Evolutionary conservation across 1,140 invertebrate species (phyloP), one percentile per base, ranked within the genome.

Genomic region (Tetraneura akinire): DNA sequence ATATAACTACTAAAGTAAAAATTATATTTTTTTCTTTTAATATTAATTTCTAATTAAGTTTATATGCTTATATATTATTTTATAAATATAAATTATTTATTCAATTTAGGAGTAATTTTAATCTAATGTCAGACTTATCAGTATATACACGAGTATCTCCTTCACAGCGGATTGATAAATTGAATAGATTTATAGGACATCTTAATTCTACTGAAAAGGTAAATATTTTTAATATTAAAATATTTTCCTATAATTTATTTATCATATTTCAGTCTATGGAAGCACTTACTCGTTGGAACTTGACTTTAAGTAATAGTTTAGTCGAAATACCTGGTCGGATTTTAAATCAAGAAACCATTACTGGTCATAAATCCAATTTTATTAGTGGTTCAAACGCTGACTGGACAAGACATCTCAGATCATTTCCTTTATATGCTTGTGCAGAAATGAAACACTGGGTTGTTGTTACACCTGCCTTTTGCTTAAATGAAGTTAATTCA

Each of bases 281-380:
- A 14, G 45, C 80, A 29, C 66, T 81, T 6, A 55, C 10, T 3
- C 5, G n/a, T 1, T 98, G 96, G 96, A 96, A 96, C 6, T 86
- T 98, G 2, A 84, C 85, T 26, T 84, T 98, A 4, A 89, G 88
- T 0, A 84, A 86, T 0, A 90, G 8, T 88, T 91, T 37, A 0
- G 83, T 92, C 0, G 84, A 87, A 81, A 84, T 93, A 3, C 84
- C 86, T 0, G 95, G 91, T 0, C 85, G 96, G 21, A 85, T 89
- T 45, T 82, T n/a, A n/a, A n/a, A n/a, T n/a, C n/a, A n/a, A n/a
- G n/a, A n/a, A n/a, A n/a, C n/a, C n/a, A n/a, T n/a, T 96, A 16
- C 86, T 86, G n/a, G 2, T 85, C 88, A 1, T 93, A 96, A n/a
- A 84, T 84, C 85, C 0, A 88, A 97, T 11, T 84, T 86, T 45